These are phyloP conservation scores for Brienomyrus brachyistius DNA, from an alignment of 2,113 vertebrate species.

Conservation along the genomic window DNA sequence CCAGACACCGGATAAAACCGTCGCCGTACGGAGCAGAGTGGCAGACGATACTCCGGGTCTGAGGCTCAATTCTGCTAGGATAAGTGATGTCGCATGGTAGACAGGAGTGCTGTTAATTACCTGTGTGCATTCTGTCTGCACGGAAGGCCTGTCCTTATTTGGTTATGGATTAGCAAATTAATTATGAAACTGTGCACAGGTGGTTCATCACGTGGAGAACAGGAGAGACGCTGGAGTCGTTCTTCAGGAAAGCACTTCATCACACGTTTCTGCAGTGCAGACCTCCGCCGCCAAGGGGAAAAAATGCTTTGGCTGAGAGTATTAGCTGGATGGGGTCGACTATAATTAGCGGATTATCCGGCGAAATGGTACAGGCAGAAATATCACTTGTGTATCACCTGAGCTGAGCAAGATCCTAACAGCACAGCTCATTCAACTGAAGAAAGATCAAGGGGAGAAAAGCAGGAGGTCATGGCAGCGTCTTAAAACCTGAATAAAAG, in stretches of 20 bases:
- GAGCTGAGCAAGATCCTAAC: background rate
- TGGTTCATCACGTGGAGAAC: slow-evolving; percentile 41
- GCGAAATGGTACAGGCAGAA: background rate
- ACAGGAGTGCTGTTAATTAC: slow-evolving; percentile 61
- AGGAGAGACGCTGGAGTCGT: slow-evolving; percentile 40
- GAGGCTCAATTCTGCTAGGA: slow-evolving; percentile 53
- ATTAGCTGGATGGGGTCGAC: slow-evolving; percentile 14
- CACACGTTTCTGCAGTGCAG: slow-evolving; percentile 30
- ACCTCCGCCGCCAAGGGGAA: slow-evolving; percentile 16
- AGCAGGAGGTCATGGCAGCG: background rate
- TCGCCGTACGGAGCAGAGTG: background rate
- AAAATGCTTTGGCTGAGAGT: background rate
- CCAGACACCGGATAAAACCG: background rate
- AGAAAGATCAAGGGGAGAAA: background rate
- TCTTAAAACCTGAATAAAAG: background rate
- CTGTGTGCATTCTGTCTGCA: slow-evolving; percentile 49
- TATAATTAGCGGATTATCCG: slow-evolving; percentile 9
- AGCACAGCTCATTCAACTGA: background rate
- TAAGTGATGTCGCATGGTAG: slow-evolving; percentile 46
- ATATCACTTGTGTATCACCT: background rate
- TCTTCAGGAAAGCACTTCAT: slow-evolving; percentile 34
- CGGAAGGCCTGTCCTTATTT: slow-evolving; percentile 50
- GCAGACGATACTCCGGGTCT: slow-evolving; percentile 30
- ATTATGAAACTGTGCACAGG: slow-evolving; percentile 64
- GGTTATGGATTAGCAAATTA: slow-evolving; percentile 58